These are phyloP conservation scores for Aeoliscus strigatus DNA, from an alignment of 2,797 vertebrate genomes.

Conservation along the genomic window DNA sequence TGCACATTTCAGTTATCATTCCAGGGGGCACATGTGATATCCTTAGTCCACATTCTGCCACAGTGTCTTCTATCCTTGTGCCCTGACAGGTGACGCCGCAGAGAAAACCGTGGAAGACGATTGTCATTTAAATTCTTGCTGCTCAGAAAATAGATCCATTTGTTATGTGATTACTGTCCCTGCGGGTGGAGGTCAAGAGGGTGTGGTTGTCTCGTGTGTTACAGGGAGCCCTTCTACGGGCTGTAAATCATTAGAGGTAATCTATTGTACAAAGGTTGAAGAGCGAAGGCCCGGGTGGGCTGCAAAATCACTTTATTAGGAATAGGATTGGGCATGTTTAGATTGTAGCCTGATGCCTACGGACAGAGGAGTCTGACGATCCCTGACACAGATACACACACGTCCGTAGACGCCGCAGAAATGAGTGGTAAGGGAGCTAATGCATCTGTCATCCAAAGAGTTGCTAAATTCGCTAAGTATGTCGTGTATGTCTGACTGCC, in stretches of 20 bases:
- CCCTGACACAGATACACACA: slow-evolving; percentile 47
- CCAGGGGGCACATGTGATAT: slow-evolving; percentile 49
- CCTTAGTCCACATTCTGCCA: slow-evolving; percentile 34
- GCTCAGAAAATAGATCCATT: slow-evolving; percentile 46
- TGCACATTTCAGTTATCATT: slow-evolving; percentile 65
- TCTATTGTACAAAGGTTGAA: slow-evolving; percentile 40
- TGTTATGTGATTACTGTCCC: slow-evolving; percentile 39
- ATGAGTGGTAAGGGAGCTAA: slow-evolving; percentile 49
- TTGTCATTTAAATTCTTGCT: slow-evolving; percentile 41
- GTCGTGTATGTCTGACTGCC: slow-evolving; percentile 38
- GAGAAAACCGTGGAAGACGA: slow-evolving; percentile 23
- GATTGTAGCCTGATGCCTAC: slow-evolving; percentile 41
- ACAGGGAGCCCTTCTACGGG: slow-evolving; percentile 24
- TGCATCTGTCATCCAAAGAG: slow-evolving; percentile 51
- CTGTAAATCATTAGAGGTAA: slow-evolving; percentile 55
- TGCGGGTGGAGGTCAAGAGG: slow-evolving; percentile 29
- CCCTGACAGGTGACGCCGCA: slow-evolving; percentile 60
- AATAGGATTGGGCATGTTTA: slow-evolving; percentile 44
- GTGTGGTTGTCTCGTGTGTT: slow-evolving; percentile 21
- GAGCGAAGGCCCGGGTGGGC: slow-evolving; percentile 23
- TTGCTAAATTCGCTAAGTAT: slow-evolving; percentile 54
- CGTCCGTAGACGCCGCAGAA: slow-evolving; percentile 48
- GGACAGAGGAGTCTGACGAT: slow-evolving; percentile 26
- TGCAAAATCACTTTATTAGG: slow-evolving; percentile 43
- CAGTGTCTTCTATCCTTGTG: slow-evolving; percentile 36